Evolutionary conservation across 2,888 invertebrate genomes (phyloP), one percentile per base, ranked within the genome.

Genomic region (Synergus itoensis): DNA sequence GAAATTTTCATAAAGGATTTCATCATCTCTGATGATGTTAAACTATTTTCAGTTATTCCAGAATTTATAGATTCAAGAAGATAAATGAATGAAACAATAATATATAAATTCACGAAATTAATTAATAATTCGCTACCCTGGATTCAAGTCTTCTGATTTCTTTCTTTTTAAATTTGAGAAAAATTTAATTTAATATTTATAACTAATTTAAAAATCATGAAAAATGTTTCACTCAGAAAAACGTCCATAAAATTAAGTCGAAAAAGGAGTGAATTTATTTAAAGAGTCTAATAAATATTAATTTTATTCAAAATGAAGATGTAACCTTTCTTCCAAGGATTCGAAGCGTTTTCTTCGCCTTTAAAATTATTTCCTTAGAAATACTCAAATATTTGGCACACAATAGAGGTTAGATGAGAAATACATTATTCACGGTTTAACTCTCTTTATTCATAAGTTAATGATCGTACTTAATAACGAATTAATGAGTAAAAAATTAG

Each of bases 361-460:
- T 53, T 53, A 45, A 73, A 73, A 53, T 9, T 73, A 36, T n/a
- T 73, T 73, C 16, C 45, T 57, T 28, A 11, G 8, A 73, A 28
- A n/a, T 40, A 57, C 36, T 53, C 18, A 73, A 73, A 53, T 73
- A 53, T 73, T 73, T 73, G 73, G 73, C 73, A 73, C 73, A 73
- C 40, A 57, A 28, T 73, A 28, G 36, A 73, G 53, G 73, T 53
- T 7, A 53, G 69, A 73, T 73, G 69, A 53, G n/a, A 12, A 40
- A 73, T 73, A 14, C 11, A 36, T 73, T 53, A 73, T 73, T 57
- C 9, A 53, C 36, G 1, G 53, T 28, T n/a, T 57, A 28, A 53
- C 28, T 53, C 7, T 53, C 7, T 73, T 73, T 18, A 28, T 53
- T 53, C 14, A 48, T 18, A 53, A 53, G 1, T 73, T 73, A 28